Percentiles rank a stretch among this genome's conserved stretches.
These are phyloP conservation scores for Synergus itoensis DNA, from an alignment of 2,888 invertebrate genomes.

Conservation along the genomic window DNA sequence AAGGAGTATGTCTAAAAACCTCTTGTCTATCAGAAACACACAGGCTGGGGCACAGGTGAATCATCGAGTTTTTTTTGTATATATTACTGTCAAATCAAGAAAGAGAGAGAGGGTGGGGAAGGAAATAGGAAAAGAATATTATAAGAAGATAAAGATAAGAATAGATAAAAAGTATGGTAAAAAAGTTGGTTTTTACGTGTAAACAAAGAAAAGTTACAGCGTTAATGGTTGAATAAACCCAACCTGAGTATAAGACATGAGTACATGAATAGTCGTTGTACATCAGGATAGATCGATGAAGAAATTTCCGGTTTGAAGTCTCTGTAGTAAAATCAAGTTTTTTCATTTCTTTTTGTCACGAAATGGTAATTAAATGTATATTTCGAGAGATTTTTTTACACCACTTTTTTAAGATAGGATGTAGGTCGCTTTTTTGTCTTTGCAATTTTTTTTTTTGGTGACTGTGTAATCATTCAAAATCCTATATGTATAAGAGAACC, in stretches of 20 bases:
- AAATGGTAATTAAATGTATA: too few species aligned
- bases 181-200: neutral
- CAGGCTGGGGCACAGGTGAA: neutral
- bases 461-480: neutral
- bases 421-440: too few species aligned
- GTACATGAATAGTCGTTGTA: neutral
- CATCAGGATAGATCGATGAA: neutral
- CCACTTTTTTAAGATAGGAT: too few species aligned
- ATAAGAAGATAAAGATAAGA: neutral
- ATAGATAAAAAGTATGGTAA: neutral
- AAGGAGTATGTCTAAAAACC: neutral
- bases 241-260: neutral
- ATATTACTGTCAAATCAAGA: neutral
- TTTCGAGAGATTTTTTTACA: too few species aligned
- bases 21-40: neutral
- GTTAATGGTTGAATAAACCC: neutral
- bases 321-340: neutral
- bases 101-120: too few species aligned
- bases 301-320: neutral
- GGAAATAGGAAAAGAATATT: neutral
- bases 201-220: neutral
- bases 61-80: neutral
- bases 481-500: too few species aligned
- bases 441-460: neutral
- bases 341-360: neutral